These are phyloP conservation scores for Lycopodina hypogea DNA, from an alignment of 37 sponge, comb jelly and placozoan genomes.

Conservation along the genomic window DNA sequence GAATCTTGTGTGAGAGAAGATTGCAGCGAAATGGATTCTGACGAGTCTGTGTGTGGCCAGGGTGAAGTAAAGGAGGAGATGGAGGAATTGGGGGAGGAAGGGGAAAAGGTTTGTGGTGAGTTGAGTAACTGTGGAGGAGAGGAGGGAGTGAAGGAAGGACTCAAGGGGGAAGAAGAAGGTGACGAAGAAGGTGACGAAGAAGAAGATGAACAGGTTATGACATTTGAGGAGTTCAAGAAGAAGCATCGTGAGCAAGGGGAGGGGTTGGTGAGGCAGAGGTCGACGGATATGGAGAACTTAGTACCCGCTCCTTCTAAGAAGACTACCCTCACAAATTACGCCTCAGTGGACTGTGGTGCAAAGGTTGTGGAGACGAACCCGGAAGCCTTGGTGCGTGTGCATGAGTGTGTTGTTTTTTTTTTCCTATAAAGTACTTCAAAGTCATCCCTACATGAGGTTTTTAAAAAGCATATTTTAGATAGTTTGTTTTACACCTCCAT, in stretches of 20 bases:
- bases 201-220: slow-evolving; percentile 58
- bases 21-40: too few relatives aligned
- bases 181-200: slow-evolving; percentile 7
- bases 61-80: neutral
- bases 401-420: too few relatives aligned
- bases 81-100: neutral
- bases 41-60: neutral
- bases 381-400: slow-evolving; percentile 28
- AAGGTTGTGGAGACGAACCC: slow-evolving; percentile 71
- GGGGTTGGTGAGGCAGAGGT: neutral
- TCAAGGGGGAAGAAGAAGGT: neutral
- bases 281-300: neutral
- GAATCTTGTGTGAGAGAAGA: too few relatives aligned
- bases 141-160: neutral
- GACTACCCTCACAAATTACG: slow-evolving; percentile 60
- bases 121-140: slow-evolving; percentile 20
- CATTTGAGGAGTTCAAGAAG: slow-evolving; percentile 84
- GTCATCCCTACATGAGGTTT: neutral
- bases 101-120: slow-evolving; percentile 1
- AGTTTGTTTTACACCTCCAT: neutral
- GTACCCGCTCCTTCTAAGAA: neutral
- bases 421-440: too few relatives aligned
- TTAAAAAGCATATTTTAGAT: neutral
- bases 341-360: slow-evolving; percentile 91
- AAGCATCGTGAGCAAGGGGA: slow-evolving; percentile 41